Evolutionary conservation across 2,797 vertebrate genomes (phyloP).

Genomic region (Poecilia gillii): DNA sequence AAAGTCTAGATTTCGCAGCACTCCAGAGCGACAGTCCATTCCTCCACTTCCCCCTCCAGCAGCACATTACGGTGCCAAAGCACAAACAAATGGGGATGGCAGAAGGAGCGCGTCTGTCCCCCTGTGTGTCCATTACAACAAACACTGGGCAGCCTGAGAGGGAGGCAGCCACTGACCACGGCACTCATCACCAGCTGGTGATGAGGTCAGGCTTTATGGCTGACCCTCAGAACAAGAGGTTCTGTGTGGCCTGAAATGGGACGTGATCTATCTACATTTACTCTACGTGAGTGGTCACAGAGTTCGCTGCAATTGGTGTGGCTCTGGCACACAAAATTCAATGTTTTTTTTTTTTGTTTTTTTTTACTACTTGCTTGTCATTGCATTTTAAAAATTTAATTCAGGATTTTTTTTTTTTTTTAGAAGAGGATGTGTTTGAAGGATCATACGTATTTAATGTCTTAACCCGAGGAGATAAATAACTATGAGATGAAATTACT

Average conservation of each 20-base stretch:
- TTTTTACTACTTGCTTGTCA: neutral
- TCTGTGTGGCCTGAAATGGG: constrained; percentile 51
- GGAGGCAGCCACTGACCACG: constrained; percentile 38
- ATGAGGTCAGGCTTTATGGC: constrained; percentile 71
- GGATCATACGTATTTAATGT: neutral
- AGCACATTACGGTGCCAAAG: constrained; percentile 46
- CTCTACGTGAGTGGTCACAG: constrained; percentile 30
- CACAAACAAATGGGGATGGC: constrained; percentile 59
- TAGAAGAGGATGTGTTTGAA: neutral
- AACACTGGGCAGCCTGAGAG: constrained; percentile 47
- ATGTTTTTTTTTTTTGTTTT: neutral
- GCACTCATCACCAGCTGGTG: constrained; percentile 63
- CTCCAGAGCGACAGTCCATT: constrained; percentile 44
- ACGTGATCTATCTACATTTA: constrained; percentile 28
- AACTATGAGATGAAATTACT: neutral
- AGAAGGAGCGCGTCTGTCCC: constrained; percentile 29
- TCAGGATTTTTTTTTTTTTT: neutral
- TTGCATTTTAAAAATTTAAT: neutral
- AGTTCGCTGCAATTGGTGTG: constrained; percentile 24
- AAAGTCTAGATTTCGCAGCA: constrained; percentile 67
- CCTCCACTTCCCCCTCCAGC: constrained; percentile 33
- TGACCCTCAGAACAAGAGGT: constrained; percentile 61
- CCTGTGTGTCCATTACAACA: constrained; percentile 53
- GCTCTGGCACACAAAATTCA: constrained; percentile 8
- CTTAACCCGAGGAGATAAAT: neutral